Evolutionary conservation across 2,888 invertebrate genomes (phyloP).

Genomic region (Epirrita christyi): DNA sequence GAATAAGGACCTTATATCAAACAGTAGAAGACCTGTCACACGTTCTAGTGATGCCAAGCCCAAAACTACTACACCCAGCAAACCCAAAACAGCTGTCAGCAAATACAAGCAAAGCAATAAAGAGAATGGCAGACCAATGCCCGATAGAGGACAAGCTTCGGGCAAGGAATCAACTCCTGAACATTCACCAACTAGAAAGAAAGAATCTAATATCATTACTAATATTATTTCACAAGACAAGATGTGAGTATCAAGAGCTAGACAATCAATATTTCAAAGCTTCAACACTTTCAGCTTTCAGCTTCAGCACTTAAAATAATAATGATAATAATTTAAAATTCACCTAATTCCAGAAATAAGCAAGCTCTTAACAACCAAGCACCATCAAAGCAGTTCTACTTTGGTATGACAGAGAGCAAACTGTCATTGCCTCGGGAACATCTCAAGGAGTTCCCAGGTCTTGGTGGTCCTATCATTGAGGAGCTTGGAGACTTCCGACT

Average conservation of each 20-base stretch:
- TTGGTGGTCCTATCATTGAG: slow-evolving; percentile 77
- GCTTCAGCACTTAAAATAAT: no score
- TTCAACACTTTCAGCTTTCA: no score
- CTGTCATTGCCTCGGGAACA: slow-evolving; percentile 63
- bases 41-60: slow-evolving; percentile 65
- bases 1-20: slow-evolving; percentile 53
- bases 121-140: slow-evolving; percentile 62
- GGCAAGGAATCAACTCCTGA: slow-evolving; percentile 87
- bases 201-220: slow-evolving; percentile 48
- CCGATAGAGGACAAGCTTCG: slow-evolving; percentile 84
- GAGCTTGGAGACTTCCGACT: slow-evolving; percentile 76
- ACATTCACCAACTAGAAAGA: slow-evolving; percentile 80
- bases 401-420: slow-evolving; percentile 89
- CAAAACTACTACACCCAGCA: slow-evolving; percentile 53
- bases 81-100: slow-evolving; percentile 50
- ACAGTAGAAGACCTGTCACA: slow-evolving; percentile 62
- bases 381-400: slow-evolving; percentile 87
- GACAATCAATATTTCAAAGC: background rate
- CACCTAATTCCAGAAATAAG: slow-evolving; percentile 53
- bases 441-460: slow-evolving; percentile 74
- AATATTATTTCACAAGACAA: slow-evolving; percentile 55
- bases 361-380: slow-evolving; percentile 44
- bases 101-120: slow-evolving; percentile 62
- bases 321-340: background rate
- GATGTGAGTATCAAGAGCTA: slow-evolving; percentile 27